Conservation (phyloP, 2,113 vertebrate genomes). For the Phocoena sinus region DNA sequence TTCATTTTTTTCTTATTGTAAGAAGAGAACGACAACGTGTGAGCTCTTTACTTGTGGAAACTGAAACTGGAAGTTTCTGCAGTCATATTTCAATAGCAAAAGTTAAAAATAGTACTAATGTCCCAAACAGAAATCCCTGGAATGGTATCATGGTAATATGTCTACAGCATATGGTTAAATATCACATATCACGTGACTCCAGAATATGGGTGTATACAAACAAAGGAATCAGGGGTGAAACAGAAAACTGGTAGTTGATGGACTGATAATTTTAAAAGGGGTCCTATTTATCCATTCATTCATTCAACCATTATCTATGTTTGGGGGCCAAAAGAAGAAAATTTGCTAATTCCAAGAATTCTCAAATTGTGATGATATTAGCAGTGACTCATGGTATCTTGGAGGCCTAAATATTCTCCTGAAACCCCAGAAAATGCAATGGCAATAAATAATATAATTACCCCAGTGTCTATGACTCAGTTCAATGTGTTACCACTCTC, state of each 20-base stretch:
- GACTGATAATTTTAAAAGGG: background rate
- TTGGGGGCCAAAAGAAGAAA: background rate
- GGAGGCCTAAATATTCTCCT: background rate
- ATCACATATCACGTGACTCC: background rate
- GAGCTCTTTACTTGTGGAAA: background rate
- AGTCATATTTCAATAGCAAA: background rate
- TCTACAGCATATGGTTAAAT: background rate
- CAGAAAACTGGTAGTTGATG: background rate
- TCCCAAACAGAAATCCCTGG: no score
- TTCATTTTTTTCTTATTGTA: background rate
- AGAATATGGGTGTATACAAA: background rate
- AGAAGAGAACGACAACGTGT: background rate
- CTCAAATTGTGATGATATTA: background rate
- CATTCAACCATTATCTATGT: background rate
- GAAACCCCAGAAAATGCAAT: background rate
- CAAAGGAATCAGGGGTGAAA: background rate
- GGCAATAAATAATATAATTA: background rate
- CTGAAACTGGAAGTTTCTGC: background rate
- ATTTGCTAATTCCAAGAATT: background rate
- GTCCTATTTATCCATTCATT: background rate
- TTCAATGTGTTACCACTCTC: background rate
- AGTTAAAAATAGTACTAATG: background rate
- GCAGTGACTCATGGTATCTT: no score
- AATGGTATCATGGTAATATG: background rate
- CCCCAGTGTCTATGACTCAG: background rate